Conservation (phyloP, 2,888 invertebrate genomes). For the Athripsodes cinereus region DNA sequence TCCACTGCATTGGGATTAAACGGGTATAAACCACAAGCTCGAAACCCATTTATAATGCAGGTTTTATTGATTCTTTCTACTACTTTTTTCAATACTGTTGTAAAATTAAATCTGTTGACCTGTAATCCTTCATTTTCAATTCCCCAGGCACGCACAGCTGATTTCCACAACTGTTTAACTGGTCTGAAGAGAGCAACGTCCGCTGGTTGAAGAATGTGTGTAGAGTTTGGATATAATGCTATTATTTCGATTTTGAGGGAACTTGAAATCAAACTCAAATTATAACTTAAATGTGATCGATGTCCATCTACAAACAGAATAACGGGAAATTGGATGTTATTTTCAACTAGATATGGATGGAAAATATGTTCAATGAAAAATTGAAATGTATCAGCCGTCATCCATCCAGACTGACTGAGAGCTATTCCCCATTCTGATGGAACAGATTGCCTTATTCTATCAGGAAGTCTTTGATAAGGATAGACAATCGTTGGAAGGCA, state of each 20-base stretch:
- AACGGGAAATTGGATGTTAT: background rate
- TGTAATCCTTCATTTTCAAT: background rate
- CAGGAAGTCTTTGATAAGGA: constrained; percentile 3
- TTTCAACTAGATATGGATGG: background rate
- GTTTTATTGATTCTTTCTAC: background rate
- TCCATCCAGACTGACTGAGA: background rate
- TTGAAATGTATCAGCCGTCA: background rate
- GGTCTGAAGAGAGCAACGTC: background rate
- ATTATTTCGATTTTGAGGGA: no score
- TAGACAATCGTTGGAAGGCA: background rate
- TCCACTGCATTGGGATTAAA: background rate
- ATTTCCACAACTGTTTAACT: background rate
- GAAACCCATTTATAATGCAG: background rate
- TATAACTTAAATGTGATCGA: background rate
- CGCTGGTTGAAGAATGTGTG: no score
- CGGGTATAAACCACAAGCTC: background rate
- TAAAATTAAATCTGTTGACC: background rate
- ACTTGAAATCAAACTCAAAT: background rate
- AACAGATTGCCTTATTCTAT: background rate
- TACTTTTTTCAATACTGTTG: background rate
- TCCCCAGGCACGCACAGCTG: background rate
- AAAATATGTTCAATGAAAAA: background rate
- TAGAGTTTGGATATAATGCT: no score
- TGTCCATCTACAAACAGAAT: background rate
- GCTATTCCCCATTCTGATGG: background rate